These are phyloP conservation scores for Ametastegia equiseti DNA, from an alignment of 2,888 invertebrate species.

Conservation along the genomic window DNA sequence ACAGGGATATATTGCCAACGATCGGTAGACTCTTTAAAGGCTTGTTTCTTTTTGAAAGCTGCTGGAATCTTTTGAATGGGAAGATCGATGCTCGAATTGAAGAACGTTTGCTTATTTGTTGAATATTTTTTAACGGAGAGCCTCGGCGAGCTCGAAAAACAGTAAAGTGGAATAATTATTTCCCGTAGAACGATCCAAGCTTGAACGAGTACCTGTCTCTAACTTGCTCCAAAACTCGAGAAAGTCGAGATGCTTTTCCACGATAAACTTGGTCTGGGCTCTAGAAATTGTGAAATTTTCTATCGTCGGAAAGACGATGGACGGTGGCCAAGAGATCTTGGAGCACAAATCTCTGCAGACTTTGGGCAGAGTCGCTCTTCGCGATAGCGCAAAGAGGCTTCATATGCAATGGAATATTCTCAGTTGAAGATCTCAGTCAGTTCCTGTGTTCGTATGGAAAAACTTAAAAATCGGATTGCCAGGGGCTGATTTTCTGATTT, in stretches of 20 bases:
- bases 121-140: too few relatives aligned
- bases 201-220: too few relatives aligned
- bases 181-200: too few relatives aligned
- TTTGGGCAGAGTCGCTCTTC: neutral
- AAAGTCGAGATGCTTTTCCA: neutral
- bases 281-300: slow-evolving; percentile 28
- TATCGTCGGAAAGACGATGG: slow-evolving; percentile 16
- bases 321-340: slow-evolving; percentile 38
- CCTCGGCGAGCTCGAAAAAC: too few relatives aligned
- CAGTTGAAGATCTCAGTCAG: neutral
- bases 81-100: too few relatives aligned
- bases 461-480: neutral
- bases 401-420: neutral
- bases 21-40: too few relatives aligned
- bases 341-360: neutral
- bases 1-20: too few relatives aligned
- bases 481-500: neutral
- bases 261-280: slow-evolving; percentile 14
- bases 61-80: too few relatives aligned
- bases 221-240: neutral
- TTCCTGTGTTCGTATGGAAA: neutral
- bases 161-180: too few relatives aligned
- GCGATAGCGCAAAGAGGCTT: neutral
- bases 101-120: too few relatives aligned
- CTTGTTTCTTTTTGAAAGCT: too few relatives aligned